Evolutionary conservation across 2,888 invertebrate genomes (phyloP).

Genomic region (Muschampia staudingeri): DNA sequence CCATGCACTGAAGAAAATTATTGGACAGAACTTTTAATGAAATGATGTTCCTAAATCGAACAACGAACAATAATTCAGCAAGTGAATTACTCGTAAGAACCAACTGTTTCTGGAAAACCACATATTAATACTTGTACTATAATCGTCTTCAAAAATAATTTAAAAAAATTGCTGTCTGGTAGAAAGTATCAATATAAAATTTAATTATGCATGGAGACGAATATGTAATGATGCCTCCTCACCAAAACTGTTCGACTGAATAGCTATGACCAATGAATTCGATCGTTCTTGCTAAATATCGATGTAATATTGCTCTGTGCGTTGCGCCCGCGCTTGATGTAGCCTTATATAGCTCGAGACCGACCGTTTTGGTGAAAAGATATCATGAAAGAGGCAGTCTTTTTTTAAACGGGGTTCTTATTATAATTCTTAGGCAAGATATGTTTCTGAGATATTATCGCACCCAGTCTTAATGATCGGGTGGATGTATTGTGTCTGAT

Average conservation of each 20-base stretch:
- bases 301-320: rapidly evolving
- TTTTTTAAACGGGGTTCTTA: conserved; percentile 60
- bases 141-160: too few relatives aligned
- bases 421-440: conserved; percentile 53
- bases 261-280: not conserved
- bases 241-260: not conserved
- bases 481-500: conserved; percentile 25
- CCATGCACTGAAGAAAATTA: not conserved
- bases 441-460: conserved; percentile 67
- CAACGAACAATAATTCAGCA: not conserved
- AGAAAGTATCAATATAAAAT: not conserved
- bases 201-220: not conserved
- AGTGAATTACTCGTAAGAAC: not conserved
- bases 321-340: rapidly evolving
- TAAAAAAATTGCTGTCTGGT: too few relatives aligned
- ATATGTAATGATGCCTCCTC: not conserved
- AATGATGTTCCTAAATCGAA: not conserved
- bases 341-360: not conserved
- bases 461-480: conserved; percentile 33
- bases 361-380: conserved; percentile 66
- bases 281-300: not conserved
- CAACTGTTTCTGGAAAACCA: too few relatives aligned
- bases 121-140: too few relatives aligned
- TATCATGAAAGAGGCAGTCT: conserved; percentile 66
- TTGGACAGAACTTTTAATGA: not conserved